phyloP scores from a whole-genome alignment of 2,113 vertebrate genomes.

The Notarius quadriscutis region DNA sequence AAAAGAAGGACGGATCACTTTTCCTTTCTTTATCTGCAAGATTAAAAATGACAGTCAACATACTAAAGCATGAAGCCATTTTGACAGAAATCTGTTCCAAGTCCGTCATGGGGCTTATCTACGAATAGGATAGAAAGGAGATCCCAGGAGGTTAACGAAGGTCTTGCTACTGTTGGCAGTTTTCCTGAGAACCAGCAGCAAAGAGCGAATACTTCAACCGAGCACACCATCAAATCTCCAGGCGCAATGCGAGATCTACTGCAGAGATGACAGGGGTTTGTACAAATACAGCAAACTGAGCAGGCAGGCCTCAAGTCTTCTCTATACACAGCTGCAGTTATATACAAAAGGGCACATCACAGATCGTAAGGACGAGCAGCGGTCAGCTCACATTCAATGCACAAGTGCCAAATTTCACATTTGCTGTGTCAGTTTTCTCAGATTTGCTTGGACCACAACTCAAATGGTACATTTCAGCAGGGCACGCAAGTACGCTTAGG shows the following conservation, averaged over 20 bases:
- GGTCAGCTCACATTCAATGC: constrained; percentile 13
- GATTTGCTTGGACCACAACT: constrained; percentile 54
- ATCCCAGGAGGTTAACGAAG: background rate
- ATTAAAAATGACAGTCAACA: background rate
- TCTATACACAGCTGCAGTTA: constrained; percentile 30
- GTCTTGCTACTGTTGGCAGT: constrained; percentile 50
- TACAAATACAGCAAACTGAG: constrained; percentile 26
- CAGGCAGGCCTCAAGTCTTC: constrained; percentile 9
- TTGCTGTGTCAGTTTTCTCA: constrained; percentile 28
- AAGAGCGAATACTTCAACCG: constrained; percentile 49
- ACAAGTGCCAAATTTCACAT: constrained; percentile 28
- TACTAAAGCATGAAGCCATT: background rate
- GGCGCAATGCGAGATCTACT: constrained; percentile 20
- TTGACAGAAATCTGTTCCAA: background rate
- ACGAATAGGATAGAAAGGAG: constrained; percentile 22
- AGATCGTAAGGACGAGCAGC: constrained; percentile 4
- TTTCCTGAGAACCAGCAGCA: constrained; percentile 66
- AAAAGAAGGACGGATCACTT: background rate
- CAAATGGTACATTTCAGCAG: constrained; percentile 47
- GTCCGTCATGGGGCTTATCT: background rate
- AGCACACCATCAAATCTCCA: constrained; percentile 20
- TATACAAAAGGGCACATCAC: constrained; percentile 31
- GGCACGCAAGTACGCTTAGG: constrained; percentile 39
- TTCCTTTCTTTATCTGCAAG: background rate
- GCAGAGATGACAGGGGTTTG: constrained; percentile 8